phyloP scores from a whole-genome alignment of 2,888 invertebrate genomes.

The Dolichomitus sp. region DNA sequence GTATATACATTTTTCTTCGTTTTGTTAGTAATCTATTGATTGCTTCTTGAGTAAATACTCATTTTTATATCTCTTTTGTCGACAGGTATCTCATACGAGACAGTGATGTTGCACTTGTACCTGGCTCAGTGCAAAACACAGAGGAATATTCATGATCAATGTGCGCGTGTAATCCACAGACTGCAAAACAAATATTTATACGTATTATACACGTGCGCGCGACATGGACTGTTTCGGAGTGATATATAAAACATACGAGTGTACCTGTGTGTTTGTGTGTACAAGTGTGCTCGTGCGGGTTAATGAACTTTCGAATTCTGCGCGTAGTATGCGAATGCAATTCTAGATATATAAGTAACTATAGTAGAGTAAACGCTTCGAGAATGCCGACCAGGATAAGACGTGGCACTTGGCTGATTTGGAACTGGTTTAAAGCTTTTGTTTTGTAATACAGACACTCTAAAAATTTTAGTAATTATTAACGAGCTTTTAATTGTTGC shows the following conservation, averaged over 20 bases:
- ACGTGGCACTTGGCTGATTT: slow-evolving; percentile 30
- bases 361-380: slow-evolving; percentile 26
- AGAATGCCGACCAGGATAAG: slow-evolving; percentile 30
- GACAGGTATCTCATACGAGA: slow-evolving; percentile 75
- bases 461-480: slow-evolving; percentile 8
- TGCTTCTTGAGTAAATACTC: slow-evolving; percentile 28
- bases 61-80: slow-evolving; percentile 58
- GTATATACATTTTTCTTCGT: too few species aligned
- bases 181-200: slow-evolving; percentile 71
- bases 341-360: slow-evolving; percentile 33
- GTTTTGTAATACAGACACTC: not conserved
- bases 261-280: slow-evolving; percentile 44
- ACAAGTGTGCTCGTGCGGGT: slow-evolving; percentile 28
- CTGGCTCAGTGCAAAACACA: slow-evolving; percentile 36
- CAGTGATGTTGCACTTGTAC: slow-evolving; percentile 70
- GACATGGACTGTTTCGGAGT: slow-evolving; percentile 32
- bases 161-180: slow-evolving; percentile 65
- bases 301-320: slow-evolving; percentile 39
- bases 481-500: not conserved
- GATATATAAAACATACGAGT: slow-evolving; percentile 37
- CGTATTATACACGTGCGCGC: slow-evolving; percentile 51
- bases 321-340: slow-evolving; percentile 25
- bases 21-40: not conserved
- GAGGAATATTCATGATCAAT: slow-evolving; percentile 44
- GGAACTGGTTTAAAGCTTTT: slow-evolving; percentile 10